phyloP scores from a whole-genome alignment of 2,888 invertebrate genomes.

The Leptopilina myrica region DNA sequence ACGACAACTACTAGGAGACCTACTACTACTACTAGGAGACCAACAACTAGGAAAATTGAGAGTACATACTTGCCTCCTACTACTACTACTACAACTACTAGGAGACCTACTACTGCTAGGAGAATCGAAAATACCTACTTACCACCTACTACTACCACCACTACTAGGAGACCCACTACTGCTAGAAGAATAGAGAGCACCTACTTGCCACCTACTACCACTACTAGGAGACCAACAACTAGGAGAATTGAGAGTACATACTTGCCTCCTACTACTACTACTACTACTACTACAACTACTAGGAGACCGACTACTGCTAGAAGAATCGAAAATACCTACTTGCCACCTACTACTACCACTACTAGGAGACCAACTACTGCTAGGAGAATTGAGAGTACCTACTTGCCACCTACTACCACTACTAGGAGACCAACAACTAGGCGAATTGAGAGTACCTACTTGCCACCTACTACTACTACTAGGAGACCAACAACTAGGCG shows the following conservation, averaged over 20 bases:
- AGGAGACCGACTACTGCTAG: neutral
- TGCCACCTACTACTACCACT: neutral
- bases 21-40: neutral
- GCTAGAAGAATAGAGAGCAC: neutral
- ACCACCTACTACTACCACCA: neutral
- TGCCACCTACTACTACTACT: no score
- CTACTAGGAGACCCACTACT: neutral
- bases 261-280: neutral
- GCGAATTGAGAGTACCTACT: no score
- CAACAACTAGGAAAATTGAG: neutral
- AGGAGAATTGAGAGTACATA: slow-evolving; percentile 2
- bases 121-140: neutral
- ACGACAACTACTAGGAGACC: neutral
- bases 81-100: neutral
- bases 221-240: neutral
- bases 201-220: neutral
- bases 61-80: neutral
- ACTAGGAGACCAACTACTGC: neutral
- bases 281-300: neutral
- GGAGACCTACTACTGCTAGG: neutral
- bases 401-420: neutral
- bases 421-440: neutral
- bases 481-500: neutral
- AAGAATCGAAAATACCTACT: neutral
- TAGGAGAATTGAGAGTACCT: neutral